phyloP scores from a whole-genome alignment of 2,888 invertebrate species.

The Tipula vernalis region DNA sequence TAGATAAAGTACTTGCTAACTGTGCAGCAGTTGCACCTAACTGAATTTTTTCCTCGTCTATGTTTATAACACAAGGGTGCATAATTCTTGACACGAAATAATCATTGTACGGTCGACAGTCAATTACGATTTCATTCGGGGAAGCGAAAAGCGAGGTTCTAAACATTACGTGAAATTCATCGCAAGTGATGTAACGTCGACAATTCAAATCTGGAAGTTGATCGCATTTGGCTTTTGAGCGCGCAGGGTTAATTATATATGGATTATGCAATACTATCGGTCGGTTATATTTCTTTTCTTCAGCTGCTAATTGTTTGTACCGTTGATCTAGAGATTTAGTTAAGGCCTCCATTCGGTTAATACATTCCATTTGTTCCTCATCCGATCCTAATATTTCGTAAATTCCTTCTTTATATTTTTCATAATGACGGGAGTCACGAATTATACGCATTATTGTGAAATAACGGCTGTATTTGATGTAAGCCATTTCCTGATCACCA shows the following conservation, averaged over 20 bases:
- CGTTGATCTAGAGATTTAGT: neutral
- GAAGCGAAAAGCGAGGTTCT: neutral
- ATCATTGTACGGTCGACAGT: neutral
- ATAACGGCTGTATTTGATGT: neutral
- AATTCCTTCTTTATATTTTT: neutral
- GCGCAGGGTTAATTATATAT: neutral
- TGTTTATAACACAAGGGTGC: neutral
- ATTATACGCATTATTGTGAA: neutral
- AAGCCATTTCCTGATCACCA: neutral
- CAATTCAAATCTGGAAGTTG: neutral
- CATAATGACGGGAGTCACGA: neutral
- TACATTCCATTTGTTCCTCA: neutral
- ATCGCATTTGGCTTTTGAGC: no score
- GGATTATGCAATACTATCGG: neutral
- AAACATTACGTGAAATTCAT: neutral
- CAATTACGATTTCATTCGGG: neutral
- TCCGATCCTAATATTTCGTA: neutral
- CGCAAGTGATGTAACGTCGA: neutral
- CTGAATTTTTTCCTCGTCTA: neutral
- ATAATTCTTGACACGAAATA: neutral
- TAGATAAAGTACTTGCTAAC: no score
- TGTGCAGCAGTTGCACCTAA: neutral
- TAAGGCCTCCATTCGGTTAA: neutral
- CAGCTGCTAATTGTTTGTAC: neutral
- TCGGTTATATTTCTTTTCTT: neutral